Evolutionary conservation across 1,140 invertebrate genomes (phyloP).

Genomic region (Drosophila lowei): DNA sequence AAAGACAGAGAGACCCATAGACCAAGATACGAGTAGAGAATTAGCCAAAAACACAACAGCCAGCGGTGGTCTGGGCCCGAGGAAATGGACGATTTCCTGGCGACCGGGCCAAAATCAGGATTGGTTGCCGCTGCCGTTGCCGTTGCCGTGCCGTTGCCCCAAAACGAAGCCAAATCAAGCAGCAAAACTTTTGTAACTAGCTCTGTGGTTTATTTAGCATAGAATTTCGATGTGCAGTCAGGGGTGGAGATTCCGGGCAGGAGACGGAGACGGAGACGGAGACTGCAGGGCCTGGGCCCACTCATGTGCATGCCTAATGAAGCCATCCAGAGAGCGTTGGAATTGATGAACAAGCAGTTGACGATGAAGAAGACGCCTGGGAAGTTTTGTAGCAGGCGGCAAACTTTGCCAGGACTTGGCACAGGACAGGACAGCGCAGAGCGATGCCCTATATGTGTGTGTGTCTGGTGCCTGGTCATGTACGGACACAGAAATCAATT

Average conservation of each 20-base stretch:
- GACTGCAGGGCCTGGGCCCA: conserved; percentile 18
- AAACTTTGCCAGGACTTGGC: conserved; percentile 45
- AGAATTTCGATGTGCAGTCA: conserved; percentile 51
- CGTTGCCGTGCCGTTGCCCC: too few species aligned
- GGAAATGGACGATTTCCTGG: conserved; percentile 71
- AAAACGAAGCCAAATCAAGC: conserved; percentile 67
- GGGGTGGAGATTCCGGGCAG: not conserved
- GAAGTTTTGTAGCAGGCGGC: conserved; percentile 28
- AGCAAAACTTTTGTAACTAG: conserved; percentile 70
- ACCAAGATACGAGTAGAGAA: conserved; percentile 12
- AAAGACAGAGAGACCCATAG: conserved; percentile 30
- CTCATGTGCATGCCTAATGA: conserved; percentile 78
- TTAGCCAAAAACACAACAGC: conserved; percentile 51
- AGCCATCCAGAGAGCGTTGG: conserved; percentile 51
- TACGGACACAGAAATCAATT: conserved; percentile 82
- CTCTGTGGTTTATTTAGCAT: conserved; percentile 59
- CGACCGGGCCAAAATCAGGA: too few species aligned
- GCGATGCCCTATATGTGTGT: conserved; percentile 35
- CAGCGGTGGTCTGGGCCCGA: conserved; percentile 14
- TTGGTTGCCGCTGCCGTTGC: too few species aligned
- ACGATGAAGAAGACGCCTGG: conserved; percentile 31
- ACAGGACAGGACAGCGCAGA: conserved; percentile 10
- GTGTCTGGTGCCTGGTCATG: conserved; percentile 65
- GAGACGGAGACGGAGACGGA: too few species aligned
- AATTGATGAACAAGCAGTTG: conserved; percentile 58